A percentile compares a stretch with the other conserved stretches of the same genome.
Evolutionary conservation across 2,113 vertebrate species (phyloP).

Genomic region (Murina feae): DNA sequence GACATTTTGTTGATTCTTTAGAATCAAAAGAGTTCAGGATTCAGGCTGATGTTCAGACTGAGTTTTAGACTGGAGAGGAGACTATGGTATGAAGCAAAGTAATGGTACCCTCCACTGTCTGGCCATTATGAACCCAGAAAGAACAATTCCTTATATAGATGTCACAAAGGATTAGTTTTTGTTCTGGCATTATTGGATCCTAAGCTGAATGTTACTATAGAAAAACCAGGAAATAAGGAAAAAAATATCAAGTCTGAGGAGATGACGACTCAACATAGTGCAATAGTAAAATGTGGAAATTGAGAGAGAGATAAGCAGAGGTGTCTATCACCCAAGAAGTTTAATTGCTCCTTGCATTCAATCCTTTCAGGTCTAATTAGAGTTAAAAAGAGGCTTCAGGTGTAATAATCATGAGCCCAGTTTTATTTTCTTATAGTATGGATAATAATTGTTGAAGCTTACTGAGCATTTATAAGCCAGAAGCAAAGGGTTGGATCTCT

Average conservation of each 20-base stretch:
- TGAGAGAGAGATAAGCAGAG: not conserved
- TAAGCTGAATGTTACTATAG: not conserved
- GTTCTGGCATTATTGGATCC: not conserved
- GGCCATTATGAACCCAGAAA: not conserved
- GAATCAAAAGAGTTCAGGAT: not conserved
- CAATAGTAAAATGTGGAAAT: not conserved
- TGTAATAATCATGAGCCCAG: not conserved
- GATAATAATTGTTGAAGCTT: not conserved
- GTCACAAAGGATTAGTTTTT: not conserved
- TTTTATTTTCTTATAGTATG: not conserved
- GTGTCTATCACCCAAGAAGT: not conserved
- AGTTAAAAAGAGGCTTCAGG: not conserved
- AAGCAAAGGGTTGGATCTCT: not conserved
- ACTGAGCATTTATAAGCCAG: not conserved
- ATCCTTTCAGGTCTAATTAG: not conserved
- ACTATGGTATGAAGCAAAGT: not conserved
- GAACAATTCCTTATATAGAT: not conserved
- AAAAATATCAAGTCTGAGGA: not conserved
- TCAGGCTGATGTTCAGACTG: not conserved
- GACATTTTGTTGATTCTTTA: not conserved
- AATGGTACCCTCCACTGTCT: not conserved
- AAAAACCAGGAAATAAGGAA: not conserved
- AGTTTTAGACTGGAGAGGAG: not conserved
- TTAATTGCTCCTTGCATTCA: not conserved
- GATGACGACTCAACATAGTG: not conserved